Evolutionary conservation across 2,797 vertebrate genomes (phyloP), one percentile per base, ranked within the genome.

Genomic region (Natrix natrix): DNA sequence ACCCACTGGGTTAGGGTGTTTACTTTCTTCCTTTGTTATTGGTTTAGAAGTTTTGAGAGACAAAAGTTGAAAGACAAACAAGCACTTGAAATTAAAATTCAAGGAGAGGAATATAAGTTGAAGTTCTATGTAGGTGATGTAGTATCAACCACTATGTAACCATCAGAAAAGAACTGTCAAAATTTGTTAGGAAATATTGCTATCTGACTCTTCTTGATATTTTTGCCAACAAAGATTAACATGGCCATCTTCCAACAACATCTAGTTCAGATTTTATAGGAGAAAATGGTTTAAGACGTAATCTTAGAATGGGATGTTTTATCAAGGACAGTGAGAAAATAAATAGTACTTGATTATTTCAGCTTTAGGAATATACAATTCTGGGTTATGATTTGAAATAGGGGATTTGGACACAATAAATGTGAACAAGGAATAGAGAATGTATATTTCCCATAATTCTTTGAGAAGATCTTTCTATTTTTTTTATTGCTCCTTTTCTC

Each of bases 401-500:
- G 3, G 16, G 74, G 17, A 48, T 86, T 28, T 55, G 54, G 16
- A 11, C 74, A 24, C 7, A 24, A 55, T 63, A 52, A 92, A 22
- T 56, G 14, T 20, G 37, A 66, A 24, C 56, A 16, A 32, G 22
- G 26, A 26, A 24, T 37, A 78, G 43, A 37, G n/a, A 61, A 55
- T n/a, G 32, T 74, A 8, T n/a, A 6, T 8, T 10, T 37, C 86
- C n/a, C 59, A 48, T 89, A 8, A 16, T 88, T 37, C 55, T 48
- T 88, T 88, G 24, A 37, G 8, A 43, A 91, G n/a, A 57, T 91
- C 12, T 55, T 7, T 52, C 20, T 52, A 8, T 43, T 48, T 20
- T 43, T 57, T 54, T 89, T 78, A 55, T 28, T 0, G 59, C 43
- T 89, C 88, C 56, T 90, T 96, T 93, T 78, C 92, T 92, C 83